Evolutionary conservation across 2,888 invertebrate genomes (phyloP).

Genomic region (Stenichneumon culpator): DNA sequence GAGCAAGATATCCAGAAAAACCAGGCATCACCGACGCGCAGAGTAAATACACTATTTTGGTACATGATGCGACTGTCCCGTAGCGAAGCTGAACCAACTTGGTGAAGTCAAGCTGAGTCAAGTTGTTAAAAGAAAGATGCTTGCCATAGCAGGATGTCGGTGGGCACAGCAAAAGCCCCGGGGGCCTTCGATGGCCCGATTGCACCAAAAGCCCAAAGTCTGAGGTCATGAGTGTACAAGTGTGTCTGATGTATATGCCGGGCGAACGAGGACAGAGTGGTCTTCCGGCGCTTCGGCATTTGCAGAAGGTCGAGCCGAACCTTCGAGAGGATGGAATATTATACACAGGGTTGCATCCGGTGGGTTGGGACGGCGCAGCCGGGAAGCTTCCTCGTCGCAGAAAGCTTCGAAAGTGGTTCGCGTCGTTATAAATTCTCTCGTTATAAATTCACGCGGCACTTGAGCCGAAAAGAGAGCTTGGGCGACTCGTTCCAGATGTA

Average conservation of each 20-base stretch:
- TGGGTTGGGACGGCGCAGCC: slow-evolving; percentile 1
- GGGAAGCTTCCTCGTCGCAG: slow-evolving; percentile 26
- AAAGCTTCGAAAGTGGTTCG: slow-evolving; percentile 62
- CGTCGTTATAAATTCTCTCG: slow-evolving; percentile 68
- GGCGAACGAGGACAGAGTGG: slow-evolving; percentile 53
- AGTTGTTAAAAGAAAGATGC: slow-evolving; percentile 11
- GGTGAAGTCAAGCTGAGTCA: slow-evolving; percentile 4
- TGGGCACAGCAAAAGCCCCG: slow-evolving; percentile 14
- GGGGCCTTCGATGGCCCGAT: slow-evolving; percentile 54
- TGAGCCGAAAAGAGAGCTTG: slow-evolving; percentile 60
- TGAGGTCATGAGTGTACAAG: background rate
- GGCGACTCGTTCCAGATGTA: slow-evolving; percentile 58
- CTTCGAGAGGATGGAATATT: slow-evolving; percentile 54
- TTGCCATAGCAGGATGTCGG: background rate
- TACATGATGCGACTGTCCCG: background rate
- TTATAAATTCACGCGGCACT: slow-evolving; percentile 68
- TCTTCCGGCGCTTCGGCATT: slow-evolving; percentile 55
- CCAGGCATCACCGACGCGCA: no score
- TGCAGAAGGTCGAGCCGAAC: slow-evolving; percentile 50
- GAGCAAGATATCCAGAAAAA: no score
- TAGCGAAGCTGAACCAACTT: slow-evolving; percentile 8
- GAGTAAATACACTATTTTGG: background rate
- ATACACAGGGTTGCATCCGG: slow-evolving; percentile 21
- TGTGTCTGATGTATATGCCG: slow-evolving; percentile 17
- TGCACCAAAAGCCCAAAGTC: slow-evolving; percentile 34